These are phyloP conservation scores for Peromyscus eremicus DNA, from an alignment of 2,797 vertebrate genomes.

Conservation along the genomic window DNA sequence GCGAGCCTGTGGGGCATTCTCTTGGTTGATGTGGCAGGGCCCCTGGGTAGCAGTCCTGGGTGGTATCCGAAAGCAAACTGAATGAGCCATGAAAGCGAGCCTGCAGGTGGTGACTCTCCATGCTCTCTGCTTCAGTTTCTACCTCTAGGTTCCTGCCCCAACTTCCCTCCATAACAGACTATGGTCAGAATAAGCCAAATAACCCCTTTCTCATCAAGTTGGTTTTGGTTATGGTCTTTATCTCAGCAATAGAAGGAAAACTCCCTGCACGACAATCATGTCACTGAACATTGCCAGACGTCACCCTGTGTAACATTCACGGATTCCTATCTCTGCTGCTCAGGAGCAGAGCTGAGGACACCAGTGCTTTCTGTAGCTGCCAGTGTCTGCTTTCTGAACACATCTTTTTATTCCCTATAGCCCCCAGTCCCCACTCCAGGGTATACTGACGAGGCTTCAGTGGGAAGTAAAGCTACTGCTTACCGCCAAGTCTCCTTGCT, in stretches of 20 bases:
- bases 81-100: background rate
- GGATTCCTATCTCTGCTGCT: background rate
- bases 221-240: background rate
- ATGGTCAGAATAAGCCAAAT: background rate
- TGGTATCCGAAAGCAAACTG: background rate
- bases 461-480: background rate
- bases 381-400: constrained; percentile 13
- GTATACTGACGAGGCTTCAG: background rate
- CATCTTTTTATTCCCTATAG: background rate
- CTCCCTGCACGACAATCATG: background rate
- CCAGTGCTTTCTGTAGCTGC: background rate
- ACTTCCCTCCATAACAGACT: too few relatives aligned
- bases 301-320: background rate
- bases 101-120: too few relatives aligned
- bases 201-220: background rate
- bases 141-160: background rate
- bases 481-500: background rate
- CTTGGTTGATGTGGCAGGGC: background rate
- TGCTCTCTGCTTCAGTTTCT: background rate
- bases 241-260: background rate
- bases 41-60: background rate
- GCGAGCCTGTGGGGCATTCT: background rate
- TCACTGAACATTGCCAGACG: background rate
- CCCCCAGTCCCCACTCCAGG: too few relatives aligned
- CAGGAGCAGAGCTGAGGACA: background rate